These are phyloP conservation scores for Helogale parvula DNA, from an alignment of 2,113 vertebrate species.

Conservation along the genomic window DNA sequence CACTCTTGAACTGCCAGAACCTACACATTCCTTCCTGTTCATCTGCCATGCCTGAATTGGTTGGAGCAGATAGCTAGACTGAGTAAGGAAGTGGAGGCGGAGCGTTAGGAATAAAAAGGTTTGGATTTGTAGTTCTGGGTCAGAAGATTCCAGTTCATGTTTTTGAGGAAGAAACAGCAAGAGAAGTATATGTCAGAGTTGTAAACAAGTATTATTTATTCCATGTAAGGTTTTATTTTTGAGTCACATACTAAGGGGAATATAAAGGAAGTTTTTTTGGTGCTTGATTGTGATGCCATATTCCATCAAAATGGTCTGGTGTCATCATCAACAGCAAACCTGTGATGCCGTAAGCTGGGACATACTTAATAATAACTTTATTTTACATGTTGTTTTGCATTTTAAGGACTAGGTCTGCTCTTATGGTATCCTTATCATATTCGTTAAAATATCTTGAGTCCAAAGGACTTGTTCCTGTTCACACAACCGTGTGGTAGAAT, in stretches of 20 bases:
- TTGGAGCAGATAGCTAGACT: background rate
- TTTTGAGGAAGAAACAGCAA: background rate
- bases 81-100: background rate
- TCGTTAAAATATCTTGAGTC: conserved; percentile 17
- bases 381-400: background rate
- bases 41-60: background rate
- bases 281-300: conserved; percentile 18
- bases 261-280: background rate
- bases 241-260: background rate
- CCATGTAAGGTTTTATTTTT: background rate
- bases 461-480: background rate
- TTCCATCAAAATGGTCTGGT: background rate
- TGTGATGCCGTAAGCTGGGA: background rate
- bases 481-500: background rate
- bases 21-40: background rate
- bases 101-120: background rate
- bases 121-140: background rate
- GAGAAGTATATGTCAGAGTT: background rate
- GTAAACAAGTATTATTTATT: background rate
- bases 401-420: background rate
- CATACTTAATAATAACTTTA: conserved; percentile 2
- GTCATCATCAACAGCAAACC: background rate
- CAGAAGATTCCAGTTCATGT: background rate
- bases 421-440: background rate
- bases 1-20: background rate